These are phyloP conservation scores for Vesta saturnalis DNA, from an alignment of 2,888 invertebrate species.

Conservation along the genomic window DNA sequence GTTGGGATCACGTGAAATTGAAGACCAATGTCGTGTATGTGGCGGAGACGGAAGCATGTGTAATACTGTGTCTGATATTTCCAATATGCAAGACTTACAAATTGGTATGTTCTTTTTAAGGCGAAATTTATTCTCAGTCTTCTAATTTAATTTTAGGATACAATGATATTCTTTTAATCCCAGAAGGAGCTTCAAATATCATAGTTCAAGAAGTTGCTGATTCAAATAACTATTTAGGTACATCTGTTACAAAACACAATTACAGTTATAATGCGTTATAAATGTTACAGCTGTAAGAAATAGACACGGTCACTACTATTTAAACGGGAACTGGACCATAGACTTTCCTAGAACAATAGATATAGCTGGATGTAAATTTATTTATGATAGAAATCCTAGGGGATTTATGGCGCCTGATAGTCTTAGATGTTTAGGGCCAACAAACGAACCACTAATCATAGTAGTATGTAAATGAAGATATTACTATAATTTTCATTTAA, in stretches of 20 bases:
- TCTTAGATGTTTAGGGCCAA: slow-evolving; percentile 86
- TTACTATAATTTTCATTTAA: not conserved
- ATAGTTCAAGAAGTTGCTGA: slow-evolving; percentile 79
- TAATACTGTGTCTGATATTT: slow-evolving; percentile 76
- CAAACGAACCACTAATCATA: slow-evolving; percentile 87
- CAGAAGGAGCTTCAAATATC: slow-evolving; percentile 93
- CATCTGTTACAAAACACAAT: slow-evolving; percentile 43
- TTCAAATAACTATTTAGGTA: slow-evolving; percentile 92
- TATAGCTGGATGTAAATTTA: slow-evolving; percentile 87
- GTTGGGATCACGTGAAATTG: slow-evolving; percentile 85
- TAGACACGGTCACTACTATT: slow-evolving; percentile 82
- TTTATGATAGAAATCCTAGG: slow-evolving; percentile 85
- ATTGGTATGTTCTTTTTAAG: slow-evolving; percentile 67
- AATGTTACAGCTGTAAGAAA: slow-evolving; percentile 78
- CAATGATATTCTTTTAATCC: slow-evolving; percentile 90
- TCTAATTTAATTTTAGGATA: slow-evolving; percentile 76
- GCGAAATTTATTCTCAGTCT: not conserved
- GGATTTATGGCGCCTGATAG: slow-evolving; percentile 87
- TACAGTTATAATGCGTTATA: not conserved
- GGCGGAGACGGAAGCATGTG: slow-evolving; percentile 93
- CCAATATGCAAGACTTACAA: slow-evolving; percentile 77
- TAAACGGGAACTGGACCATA: slow-evolving; percentile 96
- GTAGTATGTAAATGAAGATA: slow-evolving; percentile 69
- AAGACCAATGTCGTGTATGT: slow-evolving; percentile 92
- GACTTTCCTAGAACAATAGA: slow-evolving; percentile 84